Base-by-base conservation (phyloP, 1,140 invertebrate species). In the Neoseiulus cucumeris region DNA sequence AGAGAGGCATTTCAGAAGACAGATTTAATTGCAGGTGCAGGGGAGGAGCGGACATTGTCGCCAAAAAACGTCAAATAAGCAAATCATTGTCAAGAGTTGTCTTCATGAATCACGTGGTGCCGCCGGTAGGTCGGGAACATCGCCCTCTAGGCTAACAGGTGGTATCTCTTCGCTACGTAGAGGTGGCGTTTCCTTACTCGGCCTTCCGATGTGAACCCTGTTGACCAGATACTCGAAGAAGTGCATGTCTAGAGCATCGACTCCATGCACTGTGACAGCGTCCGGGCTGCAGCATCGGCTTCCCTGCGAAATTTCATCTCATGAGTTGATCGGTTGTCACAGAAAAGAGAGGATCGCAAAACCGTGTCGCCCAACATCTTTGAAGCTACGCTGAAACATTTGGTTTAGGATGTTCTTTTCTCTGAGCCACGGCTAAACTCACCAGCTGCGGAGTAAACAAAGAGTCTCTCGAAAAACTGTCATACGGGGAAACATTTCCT, bases 201-300 rank as follows among this genome's bases (percentile, higher is more conserved):
- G 22, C 14, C 17, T 33, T 2, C 51, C 51, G 14, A 59, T 33
- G 14, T 33, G 25, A 25, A 59, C 33, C 22, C 51, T 25, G 51
- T 25, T 33, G 25, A 59, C 33, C 25, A 59, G 25, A 20, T 29
- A 59, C 51, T 59, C 51, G 25, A 25, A 59, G 25, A 59, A 59
- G 33, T 59, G 51, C 51, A 59, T 59, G 25, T 59, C 51, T 25
- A 59, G 22, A 25, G 51, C 51, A 25, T 59, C 51, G 25, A 59
- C 51, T 25, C 22, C 51, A 2, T 25, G 25, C 4, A 59, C 14
- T 33, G 51, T 29, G 25, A 59, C 9, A 2, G 51, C 51, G 25
- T 29, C 22, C 1, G 51, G n/a, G 33, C 51, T 59, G 22, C 51
- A 59, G 22, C 51, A 59, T 1, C 25, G 33, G 14, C 2, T 17